Percentiles rank a stretch among this genome's conserved stretches.
Evolutionary conservation across 2,113 vertebrate genomes (phyloP).

Genomic region (Gymnarchus niloticus): DNA sequence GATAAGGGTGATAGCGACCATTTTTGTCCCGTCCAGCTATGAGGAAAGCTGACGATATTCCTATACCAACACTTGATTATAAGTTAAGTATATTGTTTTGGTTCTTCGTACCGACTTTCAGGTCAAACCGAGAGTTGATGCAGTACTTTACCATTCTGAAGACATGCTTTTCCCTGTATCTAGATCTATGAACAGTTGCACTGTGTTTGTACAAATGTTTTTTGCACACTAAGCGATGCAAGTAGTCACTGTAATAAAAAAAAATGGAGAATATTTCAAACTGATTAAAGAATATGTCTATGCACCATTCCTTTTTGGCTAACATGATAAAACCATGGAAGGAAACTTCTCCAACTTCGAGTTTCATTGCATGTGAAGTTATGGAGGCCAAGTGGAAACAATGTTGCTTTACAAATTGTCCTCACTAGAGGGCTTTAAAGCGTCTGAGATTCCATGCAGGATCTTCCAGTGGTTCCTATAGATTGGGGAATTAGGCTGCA

Average conservation of each 20-base stretch:
- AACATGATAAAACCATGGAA: too few relatives aligned
- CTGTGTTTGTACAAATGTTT: background rate
- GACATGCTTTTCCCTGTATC: background rate
- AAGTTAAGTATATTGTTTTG: too few relatives aligned
- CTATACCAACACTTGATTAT: too few relatives aligned
- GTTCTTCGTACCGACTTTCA: too few relatives aligned
- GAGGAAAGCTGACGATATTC: too few relatives aligned
- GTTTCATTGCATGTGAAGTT: background rate
- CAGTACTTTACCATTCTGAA: too few relatives aligned
- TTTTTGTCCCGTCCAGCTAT: too few relatives aligned
- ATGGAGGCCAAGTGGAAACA: background rate
- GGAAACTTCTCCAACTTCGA: background rate
- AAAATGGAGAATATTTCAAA: background rate
- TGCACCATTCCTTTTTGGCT: background rate
- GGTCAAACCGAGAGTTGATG: too few relatives aligned
- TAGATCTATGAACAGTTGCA: background rate
- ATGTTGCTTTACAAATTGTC: background rate
- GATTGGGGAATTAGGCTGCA: background rate
- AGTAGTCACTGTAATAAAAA: background rate
- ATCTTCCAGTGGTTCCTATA: background rate
- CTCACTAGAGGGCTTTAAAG: conserved; percentile 19
- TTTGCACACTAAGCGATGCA: background rate
- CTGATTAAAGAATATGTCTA: background rate
- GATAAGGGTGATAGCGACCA: too few relatives aligned
- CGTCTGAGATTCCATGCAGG: background rate